phyloP scores from a whole-genome alignment of 2,113 vertebrate genomes.

The Martes martes region DNA sequence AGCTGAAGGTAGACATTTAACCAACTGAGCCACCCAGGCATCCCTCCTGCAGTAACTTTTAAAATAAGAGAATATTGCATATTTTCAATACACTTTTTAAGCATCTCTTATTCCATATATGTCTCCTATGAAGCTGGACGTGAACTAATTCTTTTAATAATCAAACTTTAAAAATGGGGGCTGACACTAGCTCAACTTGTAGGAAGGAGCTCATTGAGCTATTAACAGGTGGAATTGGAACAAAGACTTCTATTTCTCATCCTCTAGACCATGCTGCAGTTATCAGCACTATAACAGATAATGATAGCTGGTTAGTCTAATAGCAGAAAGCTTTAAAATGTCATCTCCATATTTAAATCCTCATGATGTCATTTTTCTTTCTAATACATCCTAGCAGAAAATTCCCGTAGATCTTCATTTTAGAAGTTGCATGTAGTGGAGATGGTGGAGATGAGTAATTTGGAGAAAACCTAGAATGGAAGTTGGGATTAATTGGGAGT shows the following conservation, averaged over 20 bases:
- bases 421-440: not conserved
- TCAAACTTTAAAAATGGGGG: not conserved
- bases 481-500: not conserved
- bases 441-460: not conserved
- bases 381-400: not conserved
- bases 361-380: conserved; percentile 22
- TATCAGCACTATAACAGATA: not conserved
- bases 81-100: not conserved
- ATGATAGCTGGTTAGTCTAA: not conserved
- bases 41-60: not conserved
- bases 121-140: not conserved
- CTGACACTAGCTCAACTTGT: not conserved
- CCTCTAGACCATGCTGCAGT: not conserved
- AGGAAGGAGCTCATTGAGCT: not conserved
- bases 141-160: not conserved
- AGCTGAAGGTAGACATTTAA: not conserved
- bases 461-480: conserved; percentile 1
- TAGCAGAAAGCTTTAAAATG: not conserved
- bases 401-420: not conserved
- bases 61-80: not conserved
- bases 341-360: conserved; percentile 3
- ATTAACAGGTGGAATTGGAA: not conserved
- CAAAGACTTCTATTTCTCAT: not conserved
- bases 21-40: not conserved
- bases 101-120: not conserved